Conservation (phyloP, 2,888 invertebrate genomes). For the Tetanocera ferruginea region DNA sequence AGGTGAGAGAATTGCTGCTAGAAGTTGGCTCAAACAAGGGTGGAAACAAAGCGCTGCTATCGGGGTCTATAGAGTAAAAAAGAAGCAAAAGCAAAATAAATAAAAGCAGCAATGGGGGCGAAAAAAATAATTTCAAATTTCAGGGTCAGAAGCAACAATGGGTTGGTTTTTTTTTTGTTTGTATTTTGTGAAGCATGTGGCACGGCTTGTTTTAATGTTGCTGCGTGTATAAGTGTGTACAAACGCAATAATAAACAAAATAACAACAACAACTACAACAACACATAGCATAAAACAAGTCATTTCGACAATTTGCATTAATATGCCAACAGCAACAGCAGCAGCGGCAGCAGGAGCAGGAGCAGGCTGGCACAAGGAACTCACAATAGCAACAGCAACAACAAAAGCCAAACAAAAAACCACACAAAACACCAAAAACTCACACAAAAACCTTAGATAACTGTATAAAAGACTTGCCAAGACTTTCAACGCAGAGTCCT, state of each 20-base stretch:
- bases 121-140: slow-evolving; percentile 6
- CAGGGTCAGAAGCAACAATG: slow-evolving; percentile 45
- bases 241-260: background rate
- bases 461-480: too few relatives aligned
- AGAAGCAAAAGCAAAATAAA: slow-evolving; percentile 19
- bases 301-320: background rate
- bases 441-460: background rate
- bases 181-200: background rate
- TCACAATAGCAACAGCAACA: background rate
- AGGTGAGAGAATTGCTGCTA: too few relatives aligned
- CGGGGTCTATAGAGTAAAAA: background rate
- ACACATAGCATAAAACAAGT: background rate
- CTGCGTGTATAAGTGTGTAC: background rate
- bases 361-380: background rate
- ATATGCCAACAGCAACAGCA: slow-evolving; percentile 9
- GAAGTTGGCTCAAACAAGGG: background rate
- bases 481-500: background rate
- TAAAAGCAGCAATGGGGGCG: background rate
- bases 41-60: background rate
- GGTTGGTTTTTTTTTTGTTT: slow-evolving; percentile 4
- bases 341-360: slow-evolving; percentile 8
- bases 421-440: background rate
- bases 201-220: background rate
- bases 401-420: background rate
- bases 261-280: too few relatives aligned